Base-by-base conservation (phyloP, 2,888 invertebrate species). In the Agonopterix arenella region DNA sequence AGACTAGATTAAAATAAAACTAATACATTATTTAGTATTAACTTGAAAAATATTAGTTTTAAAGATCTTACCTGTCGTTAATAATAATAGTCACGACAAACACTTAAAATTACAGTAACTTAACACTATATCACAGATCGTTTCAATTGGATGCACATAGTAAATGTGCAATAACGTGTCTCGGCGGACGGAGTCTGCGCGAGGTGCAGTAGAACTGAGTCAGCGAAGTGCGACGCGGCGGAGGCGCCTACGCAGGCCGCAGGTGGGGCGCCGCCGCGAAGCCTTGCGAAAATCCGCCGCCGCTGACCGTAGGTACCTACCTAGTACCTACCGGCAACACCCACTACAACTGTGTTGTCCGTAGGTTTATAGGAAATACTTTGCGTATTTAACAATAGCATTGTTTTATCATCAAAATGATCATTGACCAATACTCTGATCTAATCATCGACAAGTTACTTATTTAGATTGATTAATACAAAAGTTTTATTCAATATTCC, bases 41-140 rank as follows among this genome's bases (percentile, higher is more conserved):
- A 28, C 28, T 28, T 28, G 28, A 28, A 28, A 28, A 28, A 28
- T 7, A 28, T 28, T 28, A 5, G 28, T 5, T 28, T 28, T 0
- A 28, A 1, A 28, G 28, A 61, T 64, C 77, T 80, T 66, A 78
- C 76, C 75, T 76, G 68, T 62, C 61, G 50, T 50, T 68, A 59
- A 68, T 59, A 4, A 28, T 28, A 28, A 28, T 52, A 64, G 60
- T 66, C 62, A 72, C 58, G 13, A 13, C n/a, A 57, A 69, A 64
- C 66, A 75, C 70, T 72, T 70, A 70, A 65, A 60, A 66, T 64
- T 66, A 61, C 69, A 69, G 74, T 68, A 80, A 82, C 81, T 83
- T 84, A 86, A 76, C 73, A 84, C 80, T 86, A 84, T 82, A 84
- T 85, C 84, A 88, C 85, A 85, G 78, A 80, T 80, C 71, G 77